phyloP scores from a whole-genome alignment of 2,797 vertebrate species.

The Mus spretus region DNA sequence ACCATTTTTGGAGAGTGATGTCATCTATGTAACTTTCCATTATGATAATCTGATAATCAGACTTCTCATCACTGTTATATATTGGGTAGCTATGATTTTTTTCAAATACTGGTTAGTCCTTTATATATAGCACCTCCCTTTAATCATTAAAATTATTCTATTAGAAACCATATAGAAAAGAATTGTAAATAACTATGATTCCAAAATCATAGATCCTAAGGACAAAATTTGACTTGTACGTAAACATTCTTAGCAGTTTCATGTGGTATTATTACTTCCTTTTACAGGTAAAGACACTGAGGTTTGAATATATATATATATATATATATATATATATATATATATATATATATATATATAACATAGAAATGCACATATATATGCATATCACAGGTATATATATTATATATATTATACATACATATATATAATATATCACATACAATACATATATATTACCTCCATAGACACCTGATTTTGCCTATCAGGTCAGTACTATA shows the following conservation, averaged over 20 bases:
- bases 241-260: slow-evolving; percentile 12
- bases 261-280: background rate
- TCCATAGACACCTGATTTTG: background rate
- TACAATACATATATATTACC: background rate
- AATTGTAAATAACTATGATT: slow-evolving; percentile 23
- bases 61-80: background rate
- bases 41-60: background rate
- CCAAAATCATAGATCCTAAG: slow-evolving; percentile 5
- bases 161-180: background rate
- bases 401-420: background rate
- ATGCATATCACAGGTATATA: too few relatives aligned
- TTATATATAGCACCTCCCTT: background rate
- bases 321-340: background rate
- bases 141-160: background rate
- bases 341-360: background rate
- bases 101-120: slow-evolving; percentile 14
- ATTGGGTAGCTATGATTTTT: background rate
- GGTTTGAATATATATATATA: background rate
- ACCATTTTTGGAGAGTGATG: slow-evolving; percentile 45
- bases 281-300: slow-evolving; percentile 27
- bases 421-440: background rate
- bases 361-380: background rate
- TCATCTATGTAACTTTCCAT: slow-evolving; percentile 57
- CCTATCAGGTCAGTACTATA: background rate
- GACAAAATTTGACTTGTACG: background rate